Conservation (phyloP, 2,113 vertebrate species). For the Bungarus multicinctus region DNA sequence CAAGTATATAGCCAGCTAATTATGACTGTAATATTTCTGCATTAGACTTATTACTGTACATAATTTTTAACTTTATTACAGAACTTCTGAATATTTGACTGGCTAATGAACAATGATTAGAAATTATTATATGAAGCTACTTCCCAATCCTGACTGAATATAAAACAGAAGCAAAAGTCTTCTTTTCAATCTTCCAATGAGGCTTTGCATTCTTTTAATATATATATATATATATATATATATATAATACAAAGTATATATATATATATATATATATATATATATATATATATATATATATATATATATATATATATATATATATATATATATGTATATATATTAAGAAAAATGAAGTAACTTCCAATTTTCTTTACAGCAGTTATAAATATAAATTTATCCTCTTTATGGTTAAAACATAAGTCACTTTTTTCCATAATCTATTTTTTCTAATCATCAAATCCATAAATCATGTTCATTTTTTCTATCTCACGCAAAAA, state of each 20-base stretch:
- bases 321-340: too few species aligned
- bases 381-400: neutral
- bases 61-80: neutral
- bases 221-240: too few species aligned
- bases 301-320: too few species aligned
- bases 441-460: neutral
- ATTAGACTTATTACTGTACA: neutral
- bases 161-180: neutral
- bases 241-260: too few species aligned
- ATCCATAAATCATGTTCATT: neutral
- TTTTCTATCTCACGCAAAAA: neutral
- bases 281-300: too few species aligned
- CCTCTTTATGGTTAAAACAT: neutral
- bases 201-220: neutral
- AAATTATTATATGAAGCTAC: neutral
- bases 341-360: neutral
- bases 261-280: too few species aligned
- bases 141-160: neutral
- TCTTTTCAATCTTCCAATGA: neutral
- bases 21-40: neutral
- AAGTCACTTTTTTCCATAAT: neutral
- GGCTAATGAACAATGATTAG: neutral
- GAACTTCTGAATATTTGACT: neutral
- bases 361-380: neutral
- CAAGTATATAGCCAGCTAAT: neutral